A percentile compares a stretch with the other conserved stretches of the same genome.
Evolutionary conservation across 1,140 invertebrate species (phyloP).

Genomic region (Diachasma alloeum): DNA sequence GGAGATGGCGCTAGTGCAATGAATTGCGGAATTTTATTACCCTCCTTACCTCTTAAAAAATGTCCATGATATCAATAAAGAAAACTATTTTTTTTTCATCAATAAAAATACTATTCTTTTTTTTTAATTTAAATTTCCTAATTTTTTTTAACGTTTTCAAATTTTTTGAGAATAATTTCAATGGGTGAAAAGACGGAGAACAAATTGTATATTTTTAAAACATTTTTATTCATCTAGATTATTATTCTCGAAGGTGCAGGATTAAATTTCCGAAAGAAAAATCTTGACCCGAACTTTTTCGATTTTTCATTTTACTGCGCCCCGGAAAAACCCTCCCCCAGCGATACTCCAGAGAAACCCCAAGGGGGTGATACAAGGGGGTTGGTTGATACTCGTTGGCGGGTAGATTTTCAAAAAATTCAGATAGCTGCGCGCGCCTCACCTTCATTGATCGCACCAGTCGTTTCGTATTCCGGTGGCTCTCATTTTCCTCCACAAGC

Average conservation of each 20-base stretch:
- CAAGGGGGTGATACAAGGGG: slow-evolving; percentile 32
- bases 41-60: background rate
- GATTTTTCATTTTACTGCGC: slow-evolving; percentile 23
- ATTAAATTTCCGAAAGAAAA: too few relatives aligned
- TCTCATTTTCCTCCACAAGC: slow-evolving; percentile 10
- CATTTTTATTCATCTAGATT: too few relatives aligned
- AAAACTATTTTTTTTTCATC: background rate
- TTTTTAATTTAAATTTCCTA: background rate
- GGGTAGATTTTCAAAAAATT: slow-evolving; percentile 59
- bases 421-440: slow-evolving; percentile 56
- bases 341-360: slow-evolving; percentile 34
- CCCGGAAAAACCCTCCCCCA: slow-evolving; percentile 8
- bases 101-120: background rate
- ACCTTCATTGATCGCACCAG: slow-evolving; percentile 57
- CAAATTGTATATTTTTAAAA: too few relatives aligned
- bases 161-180: too few relatives aligned
- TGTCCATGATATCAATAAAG: background rate
- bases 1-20: slow-evolving; percentile 44
- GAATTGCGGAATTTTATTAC: background rate
- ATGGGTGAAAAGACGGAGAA: too few relatives aligned
- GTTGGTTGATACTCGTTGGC: slow-evolving; percentile 45
- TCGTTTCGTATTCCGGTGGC: slow-evolving; percentile 30
- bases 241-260: too few relatives aligned
- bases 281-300: slow-evolving; percentile 19
- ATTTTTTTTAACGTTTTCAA: slow-evolving; percentile 2